These are phyloP conservation scores for Conops quadrifasciatus DNA, from an alignment of 2,888 invertebrate species.

Conservation along the genomic window DNA sequence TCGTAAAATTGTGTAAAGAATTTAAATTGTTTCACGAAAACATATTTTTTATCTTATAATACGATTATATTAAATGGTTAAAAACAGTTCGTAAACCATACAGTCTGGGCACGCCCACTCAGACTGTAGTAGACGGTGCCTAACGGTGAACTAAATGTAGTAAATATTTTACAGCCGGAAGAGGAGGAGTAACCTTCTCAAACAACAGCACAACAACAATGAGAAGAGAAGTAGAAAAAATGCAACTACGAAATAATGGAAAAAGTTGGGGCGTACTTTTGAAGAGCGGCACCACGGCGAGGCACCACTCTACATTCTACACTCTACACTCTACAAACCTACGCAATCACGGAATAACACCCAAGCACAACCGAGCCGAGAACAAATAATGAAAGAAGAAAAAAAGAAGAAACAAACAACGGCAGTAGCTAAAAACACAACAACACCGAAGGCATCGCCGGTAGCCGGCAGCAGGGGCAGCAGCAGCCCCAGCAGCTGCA, in stretches of 20 bases:
- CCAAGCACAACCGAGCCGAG: background rate
- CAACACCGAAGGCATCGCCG: conserved; percentile 2
- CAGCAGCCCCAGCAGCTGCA: background rate
- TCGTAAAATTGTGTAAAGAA: too few species aligned
- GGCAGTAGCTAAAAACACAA: background rate
- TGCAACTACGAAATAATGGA: background rate
- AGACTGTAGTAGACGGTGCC: too few species aligned
- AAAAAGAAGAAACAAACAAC: conserved; percentile 6
- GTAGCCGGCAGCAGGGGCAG: too few species aligned
- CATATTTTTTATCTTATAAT: too few species aligned
- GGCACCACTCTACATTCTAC: background rate
- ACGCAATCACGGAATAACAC: conserved; percentile 6
- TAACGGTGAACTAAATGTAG: too few species aligned
- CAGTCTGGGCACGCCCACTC: too few species aligned
- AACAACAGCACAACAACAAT: too few species aligned
- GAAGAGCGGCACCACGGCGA: background rate
- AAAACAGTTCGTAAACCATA: too few species aligned
- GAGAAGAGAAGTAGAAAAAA: background rate
- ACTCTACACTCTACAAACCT: background rate
- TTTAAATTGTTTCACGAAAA: too few species aligned
- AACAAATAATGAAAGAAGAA: background rate
- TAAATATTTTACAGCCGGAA: too few species aligned
- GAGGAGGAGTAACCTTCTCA: too few species aligned
- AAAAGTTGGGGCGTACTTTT: conserved; percentile 1
- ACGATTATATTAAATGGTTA: too few species aligned